phyloP scores from a whole-genome alignment of 2,888 invertebrate genomes.

The Acanthopleura granulata region DNA sequence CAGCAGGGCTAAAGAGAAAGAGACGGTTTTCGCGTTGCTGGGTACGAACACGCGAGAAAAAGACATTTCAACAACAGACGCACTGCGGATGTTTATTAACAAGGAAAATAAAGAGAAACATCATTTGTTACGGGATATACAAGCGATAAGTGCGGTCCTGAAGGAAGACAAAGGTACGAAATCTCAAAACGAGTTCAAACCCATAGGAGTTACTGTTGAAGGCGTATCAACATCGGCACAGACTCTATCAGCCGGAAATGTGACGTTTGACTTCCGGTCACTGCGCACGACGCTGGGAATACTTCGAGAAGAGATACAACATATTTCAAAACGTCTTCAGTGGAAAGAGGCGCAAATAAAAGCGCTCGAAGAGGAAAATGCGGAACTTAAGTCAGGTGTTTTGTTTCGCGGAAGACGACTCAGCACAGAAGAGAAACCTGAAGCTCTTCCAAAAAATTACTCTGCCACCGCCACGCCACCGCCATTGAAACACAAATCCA shows the following conservation, averaged over 20 bases:
- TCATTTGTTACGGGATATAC: background rate
- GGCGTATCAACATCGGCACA: background rate
- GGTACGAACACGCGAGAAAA: background rate
- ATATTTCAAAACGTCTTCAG: slow-evolving; percentile 11
- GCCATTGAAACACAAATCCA: background rate
- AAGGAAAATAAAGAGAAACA: slow-evolving; percentile 12
- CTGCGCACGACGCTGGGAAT: background rate
- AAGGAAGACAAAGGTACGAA: background rate
- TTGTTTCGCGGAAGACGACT: background rate
- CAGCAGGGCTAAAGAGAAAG: background rate
- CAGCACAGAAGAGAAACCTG: background rate
- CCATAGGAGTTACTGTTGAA: background rate
- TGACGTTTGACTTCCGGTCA: background rate
- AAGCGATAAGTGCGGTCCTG: background rate
- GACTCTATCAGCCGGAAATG: background rate
- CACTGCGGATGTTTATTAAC: background rate
- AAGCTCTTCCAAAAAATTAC: background rate
- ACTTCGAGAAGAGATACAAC: slow-evolving; percentile 9
- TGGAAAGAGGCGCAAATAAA: slow-evolving; percentile 13
- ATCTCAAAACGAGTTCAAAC: background rate
- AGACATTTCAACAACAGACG: background rate
- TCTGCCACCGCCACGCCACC: background rate
- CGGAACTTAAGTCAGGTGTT: slow-evolving; percentile 6
- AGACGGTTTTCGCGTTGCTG: background rate
- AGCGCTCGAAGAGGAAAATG: slow-evolving; percentile 11